Conservation (phyloP, 2,113 vertebrate species). For the Gobio gobio region DNA sequence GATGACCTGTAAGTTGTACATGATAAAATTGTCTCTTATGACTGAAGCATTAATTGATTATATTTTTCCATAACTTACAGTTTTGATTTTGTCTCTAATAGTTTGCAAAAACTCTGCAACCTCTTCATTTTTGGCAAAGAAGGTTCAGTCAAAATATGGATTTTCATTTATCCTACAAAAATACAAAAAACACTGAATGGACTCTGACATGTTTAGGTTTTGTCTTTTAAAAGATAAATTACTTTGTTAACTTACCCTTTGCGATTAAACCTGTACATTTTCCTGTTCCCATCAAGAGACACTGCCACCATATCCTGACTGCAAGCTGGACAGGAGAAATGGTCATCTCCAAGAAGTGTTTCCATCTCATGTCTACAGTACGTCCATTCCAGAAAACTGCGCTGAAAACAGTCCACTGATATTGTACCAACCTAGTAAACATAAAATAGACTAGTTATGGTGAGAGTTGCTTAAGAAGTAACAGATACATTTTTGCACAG, state of each 20-base stretch:
- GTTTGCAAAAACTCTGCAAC: constrained; percentile 22
- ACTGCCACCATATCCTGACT: constrained; percentile 27
- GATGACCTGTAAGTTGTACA: no score
- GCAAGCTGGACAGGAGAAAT: constrained; percentile 35
- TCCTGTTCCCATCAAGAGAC: constrained; percentile 35
- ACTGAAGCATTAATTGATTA: no score
- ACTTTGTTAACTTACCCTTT: constrained; percentile 27
- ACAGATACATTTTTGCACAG: neutral
- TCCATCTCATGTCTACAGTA: constrained; percentile 28
- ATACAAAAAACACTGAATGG: constrained; percentile 20
- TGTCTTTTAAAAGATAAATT: constrained; percentile 12
- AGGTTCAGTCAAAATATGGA: constrained; percentile 11
- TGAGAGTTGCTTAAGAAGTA: neutral
- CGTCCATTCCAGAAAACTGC: constrained; percentile 28
- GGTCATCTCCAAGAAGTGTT: constrained; percentile 31
- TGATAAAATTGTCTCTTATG: no score
- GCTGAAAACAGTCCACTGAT: constrained; percentile 22
- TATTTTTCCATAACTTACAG: no score
- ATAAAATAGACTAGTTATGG: constrained; percentile 19
- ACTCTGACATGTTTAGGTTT: constrained; percentile 12
- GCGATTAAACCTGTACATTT: constrained; percentile 29
- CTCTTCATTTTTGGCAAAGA: constrained; percentile 12
- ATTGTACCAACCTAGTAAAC: constrained; percentile 25
- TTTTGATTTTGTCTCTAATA: no score
- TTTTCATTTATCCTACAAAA: constrained; percentile 25